Evolutionary conservation across 2,888 invertebrate species (phyloP), one percentile per base, ranked within the genome.

Genomic region (Helleia helle): DNA sequence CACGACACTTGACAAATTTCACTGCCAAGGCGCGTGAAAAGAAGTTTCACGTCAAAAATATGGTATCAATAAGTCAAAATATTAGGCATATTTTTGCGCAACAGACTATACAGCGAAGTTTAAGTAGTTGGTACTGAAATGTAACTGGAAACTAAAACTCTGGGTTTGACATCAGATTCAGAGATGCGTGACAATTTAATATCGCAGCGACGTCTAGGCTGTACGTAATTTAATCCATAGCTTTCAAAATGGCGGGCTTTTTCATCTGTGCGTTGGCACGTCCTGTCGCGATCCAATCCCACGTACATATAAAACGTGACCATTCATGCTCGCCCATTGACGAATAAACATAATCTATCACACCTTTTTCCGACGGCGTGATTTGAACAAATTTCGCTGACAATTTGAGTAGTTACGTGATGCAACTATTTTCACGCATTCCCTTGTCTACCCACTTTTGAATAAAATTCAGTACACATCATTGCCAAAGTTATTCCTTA

Each of bases 221-320:
- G 43, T 44, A 42, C 53, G 52, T 69, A 67, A 71, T 73, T 70
- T 63, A 65, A 67, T 64, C 56, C 54, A 62, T 58, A 50, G 47
- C 50, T 55, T 51, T 50, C 46, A 58, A 64, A 65, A 58, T 62
- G 65, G 66, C 58, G 59, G n/a, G 50, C 44, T 31, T 55, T 60
- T 68, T 68, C 66, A 69, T 63, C 58, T 62, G 63, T 62, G 59
- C 62, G 64, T 56, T 51, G 60, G 57, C 74, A 74, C 76, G 76
- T 74, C 52, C 65, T 46, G 49, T 38, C 58, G 51, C 62, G n/a
- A n/a, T 22, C 58, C 64, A 60, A 62, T 74, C 65, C 71, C 70
- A 63, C 53, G 56, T 57, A 64, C 62, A 66, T 60, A 66, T 65
- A 64, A 63, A 67, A 79, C 80, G 80, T 80, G 80, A 77, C 75